Base-by-base conservation (phyloP, 2,888 invertebrate genomes). In the Buathra laborator region DNA sequence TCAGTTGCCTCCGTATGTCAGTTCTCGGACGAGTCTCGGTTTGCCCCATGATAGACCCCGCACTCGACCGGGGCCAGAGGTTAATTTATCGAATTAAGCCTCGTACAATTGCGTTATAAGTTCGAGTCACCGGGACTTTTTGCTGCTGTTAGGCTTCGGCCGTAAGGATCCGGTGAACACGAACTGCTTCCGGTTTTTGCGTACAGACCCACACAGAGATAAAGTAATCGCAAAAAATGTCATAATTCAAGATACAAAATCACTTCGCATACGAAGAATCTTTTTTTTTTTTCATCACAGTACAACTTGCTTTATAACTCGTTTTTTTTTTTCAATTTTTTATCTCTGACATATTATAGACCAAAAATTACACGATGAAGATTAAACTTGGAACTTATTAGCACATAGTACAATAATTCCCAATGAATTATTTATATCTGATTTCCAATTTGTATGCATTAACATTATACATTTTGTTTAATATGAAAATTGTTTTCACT, bases 21-120 rank as follows among this genome's bases (percentile, higher is more conserved):
- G 75, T 67, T 67, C 59, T 56, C 75, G 32, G 76, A 78, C 43
- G 68, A 77, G 74, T 70, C 62, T 67, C 82, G 66, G 59, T 62
- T 66, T 72, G 53, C 79, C 85, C 78, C 84, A 87, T 82, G 86
- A 48, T 53, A 51, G 76, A 72, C 71, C 76, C 53, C 89, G 86
- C 87, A 87, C 86, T 89, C 86, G 88, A 89, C 86, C 88, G 89
- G 90, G 89, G 89, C 90, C 90, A 90, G 90, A 92, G 93, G 91
- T 92, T 93, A 93, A 93, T 92, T 93, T 91, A 92, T 92, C 90
- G 87, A 92, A 93, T 93, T 93, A 93, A 92, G 89, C 91, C 86
- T 90, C 88, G 90, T 89, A 90, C 92, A 92, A 92, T 92, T 91
- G 90, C 90, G 91, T 92, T 92, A 93, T 87, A 90, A 91, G 92